Percentiles rank a stretch among this genome's conserved stretches.
These are phyloP conservation scores for Phyllostomus discolor DNA, from an alignment of 2,113 vertebrate species.

Conservation along the genomic window DNA sequence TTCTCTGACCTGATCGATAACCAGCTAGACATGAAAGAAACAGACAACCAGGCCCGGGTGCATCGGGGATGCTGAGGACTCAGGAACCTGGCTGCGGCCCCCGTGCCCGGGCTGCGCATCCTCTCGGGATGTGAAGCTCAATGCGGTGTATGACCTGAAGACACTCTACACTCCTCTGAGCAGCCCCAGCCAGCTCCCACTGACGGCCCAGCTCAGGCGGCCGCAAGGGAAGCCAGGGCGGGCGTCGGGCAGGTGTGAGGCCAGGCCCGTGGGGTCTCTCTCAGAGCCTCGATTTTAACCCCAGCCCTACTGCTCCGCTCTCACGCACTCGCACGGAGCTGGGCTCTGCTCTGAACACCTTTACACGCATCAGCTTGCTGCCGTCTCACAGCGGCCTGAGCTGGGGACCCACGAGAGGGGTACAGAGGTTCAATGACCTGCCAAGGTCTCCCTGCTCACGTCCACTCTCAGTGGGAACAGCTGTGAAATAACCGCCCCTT, in stretches of 20 bases:
- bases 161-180: not conserved
- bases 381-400: not conserved
- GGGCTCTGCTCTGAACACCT: not conserved
- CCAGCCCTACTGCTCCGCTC: fast-evolving
- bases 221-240: not conserved
- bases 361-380: fast-evolving
- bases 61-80: not conserved
- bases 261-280: not conserved
- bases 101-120: not conserved
- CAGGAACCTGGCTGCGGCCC: not conserved
- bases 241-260: not conserved
- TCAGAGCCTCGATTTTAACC: not conserved
- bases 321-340: not conserved
- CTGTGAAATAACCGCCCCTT: not conserved
- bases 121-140: too few species aligned
- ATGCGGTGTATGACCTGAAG: fast-evolving
- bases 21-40: not conserved
- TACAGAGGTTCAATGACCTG: not conserved
- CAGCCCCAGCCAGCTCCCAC: not conserved
- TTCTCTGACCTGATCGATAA: not conserved
- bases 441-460: not conserved
- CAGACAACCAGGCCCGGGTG: not conserved
- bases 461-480: fast-evolving
- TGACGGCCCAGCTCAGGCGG: not conserved
- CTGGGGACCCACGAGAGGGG: not conserved